Base-by-base conservation (phyloP, 2,888 invertebrate species). In the Automeris io region DNA sequence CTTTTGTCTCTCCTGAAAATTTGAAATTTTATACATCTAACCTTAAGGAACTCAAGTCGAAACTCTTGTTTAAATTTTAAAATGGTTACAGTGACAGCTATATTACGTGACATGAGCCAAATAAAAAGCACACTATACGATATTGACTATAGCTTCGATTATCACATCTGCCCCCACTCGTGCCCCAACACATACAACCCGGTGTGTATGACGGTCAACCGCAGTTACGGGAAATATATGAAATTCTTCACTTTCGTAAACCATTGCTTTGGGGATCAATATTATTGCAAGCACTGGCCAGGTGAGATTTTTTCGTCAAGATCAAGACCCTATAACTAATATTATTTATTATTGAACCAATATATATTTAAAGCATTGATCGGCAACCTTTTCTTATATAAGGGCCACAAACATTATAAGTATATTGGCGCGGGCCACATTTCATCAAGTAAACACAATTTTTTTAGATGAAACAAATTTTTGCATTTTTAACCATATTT, bases 161-260 rank as follows among this genome's bases (percentile, higher is more conserved):
- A 33, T 2, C 73, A 74, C 36, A 3, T 18, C 0, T 80, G 79
- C 12, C 75, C 79, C 0, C 5, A 47, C 0, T 57, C 64, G 0
- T 81, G 80, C 21, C 67, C 76, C 0, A 39, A 60, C 1, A 43
- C 41, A 0, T 79, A 79, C 40, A 23, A 39, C 0, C 81, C 79
- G 0, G 61, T 66, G 0, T 81, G 81, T 7, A 32, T 81, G 1
- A 61, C 46, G 11, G 58, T 63, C 0, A 81, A 81, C 51, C 39
- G 64, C 0, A 62, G 64, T 0, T 39, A 24, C 2, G 74, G 73
- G 0, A 51, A 57, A 5, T 66, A 72, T 35, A 65, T 67, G 46
- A 77, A 75, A 42, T 58, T 70, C 22, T 54, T 54, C 11, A 66
- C 57, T 0, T 81, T 79, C 16, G 50, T 68, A 1, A 81, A 77